phyloP scores from a whole-genome alignment of 35 echinoderm and acorn worm genomes.

The Stichopus chloronotus region DNA sequence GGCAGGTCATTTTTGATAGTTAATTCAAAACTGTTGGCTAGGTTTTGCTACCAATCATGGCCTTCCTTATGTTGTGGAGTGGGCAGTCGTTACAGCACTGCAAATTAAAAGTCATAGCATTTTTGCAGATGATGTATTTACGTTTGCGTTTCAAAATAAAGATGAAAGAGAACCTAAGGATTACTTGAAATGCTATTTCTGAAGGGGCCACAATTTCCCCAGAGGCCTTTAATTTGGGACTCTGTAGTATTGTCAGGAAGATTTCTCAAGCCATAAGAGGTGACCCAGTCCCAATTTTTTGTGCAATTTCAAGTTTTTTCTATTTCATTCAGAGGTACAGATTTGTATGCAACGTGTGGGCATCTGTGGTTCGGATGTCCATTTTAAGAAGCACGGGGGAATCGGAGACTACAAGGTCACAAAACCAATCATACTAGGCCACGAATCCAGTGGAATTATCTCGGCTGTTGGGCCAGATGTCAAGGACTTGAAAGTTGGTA shows the following conservation, averaged over 20 bases:
- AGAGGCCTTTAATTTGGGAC: not conserved
- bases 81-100: too few relatives aligned
- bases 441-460: slow-evolving; percentile 79
- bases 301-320: not conserved
- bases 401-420: slow-evolving; percentile 84
- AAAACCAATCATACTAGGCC: slow-evolving; percentile 78
- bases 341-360: slow-evolving; percentile 75
- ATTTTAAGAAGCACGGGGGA: slow-evolving; percentile 69
- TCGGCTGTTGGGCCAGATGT: slow-evolving; percentile 74
- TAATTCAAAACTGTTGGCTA: too few relatives aligned
- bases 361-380: slow-evolving; percentile 90
- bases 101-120: not conserved
- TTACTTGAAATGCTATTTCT: not conserved
- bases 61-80: too few relatives aligned
- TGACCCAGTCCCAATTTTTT: not conserved
- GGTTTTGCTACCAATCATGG: too few relatives aligned
- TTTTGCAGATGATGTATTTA: not conserved
- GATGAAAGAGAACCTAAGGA: not conserved
- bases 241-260: too few relatives aligned
- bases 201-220: not conserved
- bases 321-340: slow-evolving; percentile 63
- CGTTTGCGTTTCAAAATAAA: not conserved
- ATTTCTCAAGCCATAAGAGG: too few relatives aligned
- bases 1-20: too few relatives aligned
- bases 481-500: slow-evolving; percentile 75